Conservation (phyloP, 2,113 vertebrate species). For the Martes martes region DNA sequence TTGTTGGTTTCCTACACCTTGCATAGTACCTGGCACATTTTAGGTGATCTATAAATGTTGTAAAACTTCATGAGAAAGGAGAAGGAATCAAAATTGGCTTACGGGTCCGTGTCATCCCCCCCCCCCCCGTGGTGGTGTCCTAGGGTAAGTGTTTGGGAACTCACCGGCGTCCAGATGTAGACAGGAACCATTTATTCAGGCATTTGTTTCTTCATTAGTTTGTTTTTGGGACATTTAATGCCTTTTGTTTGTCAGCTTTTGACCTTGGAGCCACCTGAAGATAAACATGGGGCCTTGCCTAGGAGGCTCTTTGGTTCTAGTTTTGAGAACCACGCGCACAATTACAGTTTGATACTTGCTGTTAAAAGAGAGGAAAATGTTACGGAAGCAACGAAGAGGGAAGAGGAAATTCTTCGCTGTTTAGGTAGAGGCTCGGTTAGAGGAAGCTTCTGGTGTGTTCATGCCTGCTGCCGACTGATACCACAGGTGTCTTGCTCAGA, state of each 20-base stretch:
- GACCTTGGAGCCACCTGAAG: too few relatives aligned
- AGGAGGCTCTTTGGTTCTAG: neutral
- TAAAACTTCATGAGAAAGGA: neutral
- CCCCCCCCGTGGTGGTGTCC: neutral
- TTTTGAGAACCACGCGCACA: neutral
- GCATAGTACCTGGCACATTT: neutral
- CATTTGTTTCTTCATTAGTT: neutral
- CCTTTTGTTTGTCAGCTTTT: neutral
- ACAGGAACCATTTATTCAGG: neutral
- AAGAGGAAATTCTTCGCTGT: neutral
- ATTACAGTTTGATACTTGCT: neutral
- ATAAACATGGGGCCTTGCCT: rapidly evolving
- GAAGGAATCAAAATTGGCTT: neutral
- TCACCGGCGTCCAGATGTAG: neutral
- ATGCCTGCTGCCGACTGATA: neutral
- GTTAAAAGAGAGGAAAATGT: neutral
- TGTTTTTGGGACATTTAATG: neutral
- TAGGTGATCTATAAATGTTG: neutral
- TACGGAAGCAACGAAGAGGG: neutral
- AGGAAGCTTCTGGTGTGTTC: neutral
- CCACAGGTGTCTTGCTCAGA: neutral
- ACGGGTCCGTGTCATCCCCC: neutral
- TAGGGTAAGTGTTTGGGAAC: neutral
- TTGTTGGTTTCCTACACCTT: neutral
- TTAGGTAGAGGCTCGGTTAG: neutral